Evolutionary conservation across 2,888 invertebrate genomes (phyloP).

Genomic region (Epistrophe grossulariae): DNA sequence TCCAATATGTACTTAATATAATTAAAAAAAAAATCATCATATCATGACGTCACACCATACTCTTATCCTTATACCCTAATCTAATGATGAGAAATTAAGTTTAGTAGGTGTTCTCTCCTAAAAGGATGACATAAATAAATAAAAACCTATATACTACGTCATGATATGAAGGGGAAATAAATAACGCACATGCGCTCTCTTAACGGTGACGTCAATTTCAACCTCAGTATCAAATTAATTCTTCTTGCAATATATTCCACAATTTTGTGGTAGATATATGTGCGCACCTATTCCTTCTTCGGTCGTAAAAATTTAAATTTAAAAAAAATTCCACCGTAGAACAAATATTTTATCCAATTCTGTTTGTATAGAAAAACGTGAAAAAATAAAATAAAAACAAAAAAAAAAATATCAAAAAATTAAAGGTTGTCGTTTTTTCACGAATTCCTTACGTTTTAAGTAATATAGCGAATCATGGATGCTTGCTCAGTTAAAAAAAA

Average conservation of each 20-base stretch:
- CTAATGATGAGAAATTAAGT: conserved; percentile 32
- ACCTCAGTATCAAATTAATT: neutral
- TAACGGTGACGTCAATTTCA: conserved; percentile 51
- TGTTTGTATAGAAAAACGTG: neutral
- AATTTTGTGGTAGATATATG: neutral
- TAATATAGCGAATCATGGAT: neutral
- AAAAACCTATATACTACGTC: conserved; percentile 42
- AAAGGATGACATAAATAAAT: neutral
- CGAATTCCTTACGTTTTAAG: neutral
- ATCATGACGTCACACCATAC: conserved; percentile 49
- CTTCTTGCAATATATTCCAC: no score
- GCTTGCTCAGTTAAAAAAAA: neutral
- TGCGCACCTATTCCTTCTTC: neutral
- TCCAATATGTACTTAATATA: neutral
- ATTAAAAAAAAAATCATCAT: neutral
- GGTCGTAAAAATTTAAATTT: neutral
- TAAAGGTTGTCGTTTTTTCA: neutral
- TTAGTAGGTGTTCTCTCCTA: neutral
- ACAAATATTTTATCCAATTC: neutral
- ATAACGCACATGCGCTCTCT: conserved; percentile 41
- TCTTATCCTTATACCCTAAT: conserved; percentile 23
- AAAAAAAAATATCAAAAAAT: neutral
- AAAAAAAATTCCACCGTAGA: neutral
- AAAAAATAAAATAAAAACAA: no score
- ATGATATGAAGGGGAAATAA: conserved; percentile 29